These are phyloP conservation scores for Salticus scenicus DNA, from an alignment of 2,888 invertebrate genomes.

Conservation along the genomic window DNA sequence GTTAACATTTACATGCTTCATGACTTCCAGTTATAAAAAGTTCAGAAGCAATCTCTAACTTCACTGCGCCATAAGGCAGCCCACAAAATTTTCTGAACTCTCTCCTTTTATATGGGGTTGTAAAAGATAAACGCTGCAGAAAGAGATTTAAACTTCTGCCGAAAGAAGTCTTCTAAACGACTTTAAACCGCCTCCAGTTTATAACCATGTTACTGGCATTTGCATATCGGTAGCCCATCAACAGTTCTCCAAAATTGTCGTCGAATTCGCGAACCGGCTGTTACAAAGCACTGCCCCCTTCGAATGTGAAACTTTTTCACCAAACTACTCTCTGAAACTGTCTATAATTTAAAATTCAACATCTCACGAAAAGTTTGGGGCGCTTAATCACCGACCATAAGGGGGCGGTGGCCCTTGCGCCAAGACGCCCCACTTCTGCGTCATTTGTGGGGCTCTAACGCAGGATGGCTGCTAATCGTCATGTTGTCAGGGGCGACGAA, in stretches of 20 bases:
- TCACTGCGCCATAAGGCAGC: constrained; percentile 1
- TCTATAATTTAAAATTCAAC: constrained; percentile 69
- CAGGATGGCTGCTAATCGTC: neutral
- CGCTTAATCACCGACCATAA: neutral
- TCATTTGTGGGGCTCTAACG: neutral
- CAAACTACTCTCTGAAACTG: constrained; percentile 54
- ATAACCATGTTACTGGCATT: constrained; percentile 48
- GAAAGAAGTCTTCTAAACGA: constrained; percentile 61
- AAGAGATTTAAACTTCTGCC: constrained; percentile 66
- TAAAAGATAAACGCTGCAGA: constrained; percentile 64
- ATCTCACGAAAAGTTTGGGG: constrained; percentile 28
- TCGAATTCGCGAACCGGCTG: constrained; percentile 54
- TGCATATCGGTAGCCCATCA: constrained; percentile 64
- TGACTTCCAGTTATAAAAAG: neutral
- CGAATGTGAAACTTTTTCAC: neutral
- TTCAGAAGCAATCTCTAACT: neutral
- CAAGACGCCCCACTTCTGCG: neutral
- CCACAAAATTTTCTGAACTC: constrained; percentile 43
- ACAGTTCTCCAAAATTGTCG: constrained; percentile 50
- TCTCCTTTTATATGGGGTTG: constrained; percentile 49
- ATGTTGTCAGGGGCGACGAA: neutral
- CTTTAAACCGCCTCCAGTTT: constrained; percentile 62
- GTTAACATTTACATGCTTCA: neutral
- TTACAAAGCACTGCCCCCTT: constrained; percentile 13
- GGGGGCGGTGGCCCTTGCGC: neutral